phyloP scores from a whole-genome alignment of 2,888 invertebrate species.

The Limnephilus lunatus region DNA sequence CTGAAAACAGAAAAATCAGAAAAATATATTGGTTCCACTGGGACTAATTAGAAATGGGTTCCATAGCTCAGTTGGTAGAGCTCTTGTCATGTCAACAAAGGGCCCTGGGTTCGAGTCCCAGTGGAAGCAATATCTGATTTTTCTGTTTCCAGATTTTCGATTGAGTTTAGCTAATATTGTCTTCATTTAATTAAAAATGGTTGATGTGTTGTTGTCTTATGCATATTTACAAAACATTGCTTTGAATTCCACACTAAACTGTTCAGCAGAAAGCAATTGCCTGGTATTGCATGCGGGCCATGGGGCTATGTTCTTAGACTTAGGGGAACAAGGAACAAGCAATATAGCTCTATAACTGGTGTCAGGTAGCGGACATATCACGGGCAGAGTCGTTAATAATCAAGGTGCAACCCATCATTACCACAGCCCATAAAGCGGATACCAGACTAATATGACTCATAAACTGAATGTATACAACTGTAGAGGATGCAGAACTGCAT shows the following conservation, averaged over 20 bases:
- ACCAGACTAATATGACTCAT: background rate
- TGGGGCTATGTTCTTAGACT: too few relatives aligned
- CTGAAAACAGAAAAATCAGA: too few relatives aligned
- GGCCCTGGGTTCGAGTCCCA: too few relatives aligned
- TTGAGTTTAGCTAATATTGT: too few relatives aligned
- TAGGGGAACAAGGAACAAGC: background rate
- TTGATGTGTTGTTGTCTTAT: background rate
- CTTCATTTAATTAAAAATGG: too few relatives aligned
- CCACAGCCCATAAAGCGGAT: background rate
- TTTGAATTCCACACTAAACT: background rate
- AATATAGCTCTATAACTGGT: background rate
- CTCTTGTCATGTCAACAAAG: too few relatives aligned
- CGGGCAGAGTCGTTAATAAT: background rate
- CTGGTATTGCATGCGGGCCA: background rate
- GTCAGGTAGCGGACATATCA: background rate
- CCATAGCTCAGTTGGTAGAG: too few relatives aligned
- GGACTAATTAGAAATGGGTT: too few relatives aligned
- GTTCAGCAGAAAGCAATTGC: background rate
- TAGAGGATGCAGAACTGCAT: background rate
- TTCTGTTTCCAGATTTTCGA: too few relatives aligned
- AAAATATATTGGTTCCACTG: too few relatives aligned
- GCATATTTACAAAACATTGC: background rate
- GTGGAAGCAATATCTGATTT: too few relatives aligned
- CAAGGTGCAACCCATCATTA: background rate
- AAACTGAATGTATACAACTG: background rate